Base-by-base conservation (phyloP, 2,888 invertebrate genomes). In the Myopa tessellatipennis region DNA sequence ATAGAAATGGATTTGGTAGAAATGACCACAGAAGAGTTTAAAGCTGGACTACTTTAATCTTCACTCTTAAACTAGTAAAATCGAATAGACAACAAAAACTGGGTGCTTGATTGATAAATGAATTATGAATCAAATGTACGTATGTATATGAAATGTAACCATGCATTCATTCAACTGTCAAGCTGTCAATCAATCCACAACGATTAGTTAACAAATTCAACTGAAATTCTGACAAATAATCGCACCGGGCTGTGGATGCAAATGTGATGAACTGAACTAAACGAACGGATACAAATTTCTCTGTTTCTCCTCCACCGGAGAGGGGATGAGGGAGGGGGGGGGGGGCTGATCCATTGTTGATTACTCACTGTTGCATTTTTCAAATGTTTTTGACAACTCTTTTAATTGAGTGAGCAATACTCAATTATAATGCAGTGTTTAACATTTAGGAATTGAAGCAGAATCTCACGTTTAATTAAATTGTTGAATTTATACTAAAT, bases 341-440 rank as follows among this genome's bases (percentile, higher is more conserved):
- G 3, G 6, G 45, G 45, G 45, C 45, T 45, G 45, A 6, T 45
- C 45, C 45, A 45, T 45, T 45, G 45, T 45, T 1, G 10, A 45
- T 45, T 45, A 45, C 6, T 10, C 3, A 45, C 45, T 45, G 45
- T 45, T 45, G 45, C 6, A 45, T 45, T 8, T 10, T 45, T 45
- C 61, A 26, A 61, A 61, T 61, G 61, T 61, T 61, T 61, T n/a
- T 61, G 61, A 61, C 61, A 61, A 61, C 26, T 26, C 45, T 6
- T 16, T n/a, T 61, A 61, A 61, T 61, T 61, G 61, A 61, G n/a
- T 61, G 18, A 26, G 61, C 3, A 18, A 61, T 6, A 61, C 14
- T n/a, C 61, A 26, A 61, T 61, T 61, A 61, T 26, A 61, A 45
- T 45, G 10, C 45, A 4, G 10, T 45, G 12, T 6, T n/a, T 1